phyloP scores from a whole-genome alignment of 1,140 invertebrate species.

The Sitobion miscanthi region DNA sequence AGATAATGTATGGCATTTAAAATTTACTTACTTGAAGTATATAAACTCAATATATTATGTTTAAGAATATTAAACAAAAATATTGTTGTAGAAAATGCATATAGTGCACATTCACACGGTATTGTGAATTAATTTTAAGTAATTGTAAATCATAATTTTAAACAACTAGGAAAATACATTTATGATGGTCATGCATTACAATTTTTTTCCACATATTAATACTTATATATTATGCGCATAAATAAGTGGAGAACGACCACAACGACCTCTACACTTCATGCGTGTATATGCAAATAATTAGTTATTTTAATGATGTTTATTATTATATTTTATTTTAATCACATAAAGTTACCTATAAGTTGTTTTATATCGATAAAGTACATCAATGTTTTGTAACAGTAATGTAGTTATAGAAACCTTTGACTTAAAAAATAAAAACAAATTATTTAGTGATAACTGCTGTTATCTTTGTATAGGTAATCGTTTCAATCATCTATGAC shows the following conservation, averaged over 20 bases:
- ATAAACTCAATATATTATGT: no score
- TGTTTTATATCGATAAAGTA: not conserved
- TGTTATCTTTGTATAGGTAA: no score
- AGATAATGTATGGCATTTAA: no score
- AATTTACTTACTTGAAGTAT: no score
- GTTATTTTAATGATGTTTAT: not conserved
- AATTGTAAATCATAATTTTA: no score
- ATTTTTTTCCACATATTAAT: not conserved
- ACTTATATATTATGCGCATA: not conserved
- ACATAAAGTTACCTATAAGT: no score
- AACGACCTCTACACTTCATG: not conserved
- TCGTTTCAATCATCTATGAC: not conserved
- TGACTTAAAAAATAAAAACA: not conserved
- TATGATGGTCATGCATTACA: no score
- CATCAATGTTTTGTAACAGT: not conserved
- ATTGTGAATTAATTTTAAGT: no score
- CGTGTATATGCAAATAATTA: not conserved
- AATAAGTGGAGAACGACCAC: not conserved
- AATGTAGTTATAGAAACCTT: not conserved
- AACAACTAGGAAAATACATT: no score
- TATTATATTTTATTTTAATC: not conserved
- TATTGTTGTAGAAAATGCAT: no score
- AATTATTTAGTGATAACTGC: not conserved
- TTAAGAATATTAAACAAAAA: no score
- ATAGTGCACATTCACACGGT: no score